Evolutionary conservation across 2,113 vertebrate species (phyloP).

Genomic region (Chrysochloris asiatica): DNA sequence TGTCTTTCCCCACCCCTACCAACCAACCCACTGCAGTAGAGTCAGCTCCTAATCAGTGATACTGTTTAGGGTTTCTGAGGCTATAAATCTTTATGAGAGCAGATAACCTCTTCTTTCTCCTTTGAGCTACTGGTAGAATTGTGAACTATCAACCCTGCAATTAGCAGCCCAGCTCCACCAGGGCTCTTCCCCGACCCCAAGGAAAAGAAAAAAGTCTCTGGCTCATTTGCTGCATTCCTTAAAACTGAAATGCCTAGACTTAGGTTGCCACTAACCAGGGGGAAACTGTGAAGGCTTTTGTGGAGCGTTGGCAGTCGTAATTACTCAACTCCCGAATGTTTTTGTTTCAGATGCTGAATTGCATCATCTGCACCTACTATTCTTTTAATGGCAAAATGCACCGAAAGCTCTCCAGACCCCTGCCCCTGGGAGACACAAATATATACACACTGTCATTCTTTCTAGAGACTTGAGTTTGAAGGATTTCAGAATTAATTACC

Average conservation of each 20-base stretch:
- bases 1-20: background rate
- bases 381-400: background rate
- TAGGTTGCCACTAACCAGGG: background rate
- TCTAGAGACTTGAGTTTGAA: slow-evolving; percentile 1
- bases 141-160: too few species aligned
- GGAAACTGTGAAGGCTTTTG: background rate
- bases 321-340: background rate
- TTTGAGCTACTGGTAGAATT: too few species aligned
- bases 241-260: background rate
- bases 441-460: fast-evolving
- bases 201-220: background rate
- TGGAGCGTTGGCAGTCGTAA: background rate
- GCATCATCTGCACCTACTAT: background rate
- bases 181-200: too few species aligned
- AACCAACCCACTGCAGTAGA: too few species aligned
- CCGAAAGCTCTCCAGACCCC: background rate
- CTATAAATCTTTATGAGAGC: too few species aligned
- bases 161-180: too few species aligned
- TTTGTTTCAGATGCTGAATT: background rate
- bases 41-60: too few species aligned
- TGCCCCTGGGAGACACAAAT: fast-evolving
- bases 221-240: background rate
- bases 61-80: too few species aligned
- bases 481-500: slow-evolving; percentile 8
- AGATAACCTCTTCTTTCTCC: too few species aligned